A percentile compares a stretch with the other conserved stretches of the same genome.
Evolutionary conservation across 1,140 invertebrate genomes (phyloP).

Genomic region (Drosophila cardini): DNA sequence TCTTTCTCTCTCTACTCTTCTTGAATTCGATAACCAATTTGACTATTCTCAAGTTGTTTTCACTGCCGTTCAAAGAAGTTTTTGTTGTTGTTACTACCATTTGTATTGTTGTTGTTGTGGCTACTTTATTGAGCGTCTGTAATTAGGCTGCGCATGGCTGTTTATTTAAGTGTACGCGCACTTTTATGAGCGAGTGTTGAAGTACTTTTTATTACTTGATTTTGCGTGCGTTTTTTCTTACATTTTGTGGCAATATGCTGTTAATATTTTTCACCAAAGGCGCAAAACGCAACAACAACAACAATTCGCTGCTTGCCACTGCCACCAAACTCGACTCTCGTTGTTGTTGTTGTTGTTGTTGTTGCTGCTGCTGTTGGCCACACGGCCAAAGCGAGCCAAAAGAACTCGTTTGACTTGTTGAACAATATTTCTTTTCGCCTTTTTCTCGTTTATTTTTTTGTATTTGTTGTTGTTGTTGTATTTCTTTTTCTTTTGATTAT

Average conservation of each 20-base stretch:
- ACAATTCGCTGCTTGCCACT: conserved; percentile 60
- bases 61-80: too few species aligned
- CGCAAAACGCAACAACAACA: conserved; percentile 64
- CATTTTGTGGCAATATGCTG: conserved; percentile 66
- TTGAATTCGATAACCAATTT: conserved; percentile 76
- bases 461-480: conserved; percentile 46
- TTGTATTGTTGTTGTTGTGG: conserved; percentile 23
- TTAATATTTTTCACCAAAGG: conserved; percentile 82
- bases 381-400: conserved; percentile 82
- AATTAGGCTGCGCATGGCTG: conserved; percentile 19
- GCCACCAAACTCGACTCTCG: conserved; percentile 58
- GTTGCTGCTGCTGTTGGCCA: conserved; percentile 59
- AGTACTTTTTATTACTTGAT: conserved; percentile 31
- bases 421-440: conserved; percentile 80
- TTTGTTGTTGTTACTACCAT: conserved; percentile 3
- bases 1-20: too few species aligned
- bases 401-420: conserved; percentile 84
- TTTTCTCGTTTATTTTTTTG: conserved; percentile 58
- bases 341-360: conserved; percentile 46
- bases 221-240: conserved; percentile 48
- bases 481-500: conserved; percentile 56
- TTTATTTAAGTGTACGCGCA: conserved; percentile 15
- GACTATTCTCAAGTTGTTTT: conserved; percentile 75
- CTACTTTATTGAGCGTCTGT: conserved; percentile 33
- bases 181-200: conserved; percentile 11